Evolutionary conservation across 92 coral and sea anemone genomes (phyloP).

Genomic region (Metridium senile): DNA sequence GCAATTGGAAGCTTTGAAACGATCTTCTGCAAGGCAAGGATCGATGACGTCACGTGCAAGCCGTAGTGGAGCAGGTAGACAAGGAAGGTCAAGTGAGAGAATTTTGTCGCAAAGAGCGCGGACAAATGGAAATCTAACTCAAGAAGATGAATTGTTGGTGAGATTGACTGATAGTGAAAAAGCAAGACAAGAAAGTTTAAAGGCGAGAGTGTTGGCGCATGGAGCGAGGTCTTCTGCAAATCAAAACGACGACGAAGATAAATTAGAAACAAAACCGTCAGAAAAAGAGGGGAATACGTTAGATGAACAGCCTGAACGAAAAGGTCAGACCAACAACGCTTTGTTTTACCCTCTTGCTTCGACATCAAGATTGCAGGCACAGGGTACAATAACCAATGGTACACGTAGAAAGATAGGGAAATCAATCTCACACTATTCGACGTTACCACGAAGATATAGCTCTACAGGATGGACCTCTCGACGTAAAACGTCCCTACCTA

Average conservation of each 20-base stretch:
- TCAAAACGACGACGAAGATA: neutral
- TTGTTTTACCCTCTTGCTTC: neutral
- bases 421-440: neutral
- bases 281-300: neutral
- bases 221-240: neutral
- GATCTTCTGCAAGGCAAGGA: neutral
- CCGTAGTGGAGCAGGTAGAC: neutral
- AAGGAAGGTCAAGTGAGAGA: neutral
- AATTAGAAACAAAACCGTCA: neutral
- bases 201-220: neutral
- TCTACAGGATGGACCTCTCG: slow-evolving; percentile 14
- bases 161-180: neutral
- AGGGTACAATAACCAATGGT: neutral
- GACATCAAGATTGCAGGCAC: neutral
- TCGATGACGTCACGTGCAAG: neutral
- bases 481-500: slow-evolving; percentile 10
- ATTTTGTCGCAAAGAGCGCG: neutral
- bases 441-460: neutral
- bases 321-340: neutral
- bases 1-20: slow-evolving; percentile 41
- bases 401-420: neutral
- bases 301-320: neutral
- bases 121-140: neutral
- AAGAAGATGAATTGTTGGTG: neutral
- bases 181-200: neutral